phyloP scores from a whole-genome alignment of 2,888 invertebrate species.

The Galeopsomyia nigrocyanea region DNA sequence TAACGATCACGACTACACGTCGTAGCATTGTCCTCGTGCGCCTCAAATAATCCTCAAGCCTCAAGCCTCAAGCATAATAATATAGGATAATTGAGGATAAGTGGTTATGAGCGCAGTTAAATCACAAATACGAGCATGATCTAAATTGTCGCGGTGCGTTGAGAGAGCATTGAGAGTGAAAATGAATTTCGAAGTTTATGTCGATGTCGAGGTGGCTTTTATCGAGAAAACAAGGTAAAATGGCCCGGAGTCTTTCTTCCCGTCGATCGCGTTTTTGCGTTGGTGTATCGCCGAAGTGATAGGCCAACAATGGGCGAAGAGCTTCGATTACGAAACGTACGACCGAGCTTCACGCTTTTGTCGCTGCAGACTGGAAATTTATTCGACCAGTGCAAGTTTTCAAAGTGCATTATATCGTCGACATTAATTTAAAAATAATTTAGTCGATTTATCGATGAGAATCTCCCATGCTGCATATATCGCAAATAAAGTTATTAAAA shows the following conservation, averaged over 20 bases:
- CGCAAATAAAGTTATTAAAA: no score
- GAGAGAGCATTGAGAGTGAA: not conserved
- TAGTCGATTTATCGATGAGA: no score
- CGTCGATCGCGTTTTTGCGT: constrained; percentile 50
- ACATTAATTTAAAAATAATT: no score
- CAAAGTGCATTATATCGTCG: not conserved
- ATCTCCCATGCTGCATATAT: no score
- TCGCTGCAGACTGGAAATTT: not conserved
- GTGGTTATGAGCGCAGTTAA: no score
- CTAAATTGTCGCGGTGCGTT: not conserved
- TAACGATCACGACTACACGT: not conserved
- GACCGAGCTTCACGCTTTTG: constrained; percentile 45
- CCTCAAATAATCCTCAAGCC: no score
- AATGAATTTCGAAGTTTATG: not conserved
- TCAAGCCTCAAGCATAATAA: no score
- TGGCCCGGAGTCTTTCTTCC: not conserved
- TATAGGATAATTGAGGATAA: constrained; percentile 23
- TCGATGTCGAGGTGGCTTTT: not conserved
- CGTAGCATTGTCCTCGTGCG: not conserved
- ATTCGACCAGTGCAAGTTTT: not conserved
- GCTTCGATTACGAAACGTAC: constrained; percentile 58
- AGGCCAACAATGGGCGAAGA: constrained; percentile 51
- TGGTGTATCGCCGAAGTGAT: constrained; percentile 59
- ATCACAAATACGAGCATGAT: not conserved
- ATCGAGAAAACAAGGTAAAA: constrained; percentile 9